Evolutionary conservation across 2,797 vertebrate genomes (phyloP).

Genomic region (Hemitrygon akajei): DNA sequence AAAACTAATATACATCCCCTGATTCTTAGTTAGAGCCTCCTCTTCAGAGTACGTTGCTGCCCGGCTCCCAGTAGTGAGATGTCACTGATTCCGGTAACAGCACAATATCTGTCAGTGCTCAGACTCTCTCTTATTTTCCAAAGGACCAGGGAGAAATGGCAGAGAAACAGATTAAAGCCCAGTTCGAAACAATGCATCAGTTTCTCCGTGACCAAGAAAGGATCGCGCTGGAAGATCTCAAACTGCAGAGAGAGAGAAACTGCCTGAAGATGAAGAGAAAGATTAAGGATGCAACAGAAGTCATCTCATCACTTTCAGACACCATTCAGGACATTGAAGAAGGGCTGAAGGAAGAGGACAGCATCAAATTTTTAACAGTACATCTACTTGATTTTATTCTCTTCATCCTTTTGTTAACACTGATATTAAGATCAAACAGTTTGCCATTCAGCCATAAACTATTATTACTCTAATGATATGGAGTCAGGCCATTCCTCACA

Average conservation of each 20-base stretch:
- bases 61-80: not conserved
- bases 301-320: constrained; percentile 17
- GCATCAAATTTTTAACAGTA: not conserved
- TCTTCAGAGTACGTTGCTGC: not conserved
- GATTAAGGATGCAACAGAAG: not conserved
- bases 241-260: constrained; percentile 6
- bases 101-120: not conserved
- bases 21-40: too few species aligned
- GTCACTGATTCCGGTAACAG: not conserved
- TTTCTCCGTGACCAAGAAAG: constrained; percentile 11
- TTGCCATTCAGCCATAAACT: too few species aligned
- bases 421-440: too few species aligned
- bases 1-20: not conserved
- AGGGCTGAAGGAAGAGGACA: not conserved
- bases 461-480: too few species aligned
- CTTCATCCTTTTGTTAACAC: too few species aligned
- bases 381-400: too few species aligned
- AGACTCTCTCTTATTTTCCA: not conserved
- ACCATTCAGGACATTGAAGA: not conserved
- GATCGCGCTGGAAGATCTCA: not conserved
- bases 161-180: not conserved
- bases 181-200: not conserved
- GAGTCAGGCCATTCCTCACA: too few species aligned
- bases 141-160: not conserved
- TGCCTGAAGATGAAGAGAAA: not conserved